These are phyloP conservation scores for Goniozus legneri DNA, from an alignment of 1,140 invertebrate species.

Conservation along the genomic window DNA sequence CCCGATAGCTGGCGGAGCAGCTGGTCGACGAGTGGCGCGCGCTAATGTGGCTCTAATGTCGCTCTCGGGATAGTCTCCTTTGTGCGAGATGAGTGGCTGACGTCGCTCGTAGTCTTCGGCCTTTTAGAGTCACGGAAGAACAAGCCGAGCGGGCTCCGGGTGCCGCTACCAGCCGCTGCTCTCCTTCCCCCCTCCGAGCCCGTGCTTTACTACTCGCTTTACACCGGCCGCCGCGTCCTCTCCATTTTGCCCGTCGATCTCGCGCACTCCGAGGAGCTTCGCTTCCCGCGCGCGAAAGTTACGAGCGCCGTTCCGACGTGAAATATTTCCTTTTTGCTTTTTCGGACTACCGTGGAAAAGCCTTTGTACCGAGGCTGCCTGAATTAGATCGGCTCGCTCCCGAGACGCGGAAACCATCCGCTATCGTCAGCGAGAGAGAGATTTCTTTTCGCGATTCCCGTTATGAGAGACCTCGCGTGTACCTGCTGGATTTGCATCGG, in stretches of 20 bases:
- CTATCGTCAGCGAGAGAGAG: not conserved
- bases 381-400: not conserved
- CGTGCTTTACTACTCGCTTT: slow-evolving; percentile 11
- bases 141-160: not conserved
- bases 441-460: not conserved
- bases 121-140: not conserved
- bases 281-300: slow-evolving; percentile 12
- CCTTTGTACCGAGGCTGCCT: not conserved
- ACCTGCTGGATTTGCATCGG: no score
- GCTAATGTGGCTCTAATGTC: slow-evolving; percentile 42
- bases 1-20: slow-evolving; percentile 29
- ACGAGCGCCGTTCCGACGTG: slow-evolving; percentile 10
- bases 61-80: not conserved
- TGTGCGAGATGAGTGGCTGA: no score
- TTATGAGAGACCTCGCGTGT: no score
- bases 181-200: slow-evolving; percentile 8
- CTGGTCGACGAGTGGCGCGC: slow-evolving; percentile 31
- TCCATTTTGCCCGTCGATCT: slow-evolving; percentile 1
- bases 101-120: no score
- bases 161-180: slow-evolving; percentile 5
- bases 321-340: not conserved
- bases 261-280: slow-evolving; percentile 8
- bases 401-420: not conserved
- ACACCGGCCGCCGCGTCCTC: slow-evolving; percentile 2
- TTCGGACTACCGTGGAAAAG: not conserved